These are phyloP conservation scores for Auanema sp. DNA, from an alignment of 2,888 invertebrate genomes.

Conservation along the genomic window DNA sequence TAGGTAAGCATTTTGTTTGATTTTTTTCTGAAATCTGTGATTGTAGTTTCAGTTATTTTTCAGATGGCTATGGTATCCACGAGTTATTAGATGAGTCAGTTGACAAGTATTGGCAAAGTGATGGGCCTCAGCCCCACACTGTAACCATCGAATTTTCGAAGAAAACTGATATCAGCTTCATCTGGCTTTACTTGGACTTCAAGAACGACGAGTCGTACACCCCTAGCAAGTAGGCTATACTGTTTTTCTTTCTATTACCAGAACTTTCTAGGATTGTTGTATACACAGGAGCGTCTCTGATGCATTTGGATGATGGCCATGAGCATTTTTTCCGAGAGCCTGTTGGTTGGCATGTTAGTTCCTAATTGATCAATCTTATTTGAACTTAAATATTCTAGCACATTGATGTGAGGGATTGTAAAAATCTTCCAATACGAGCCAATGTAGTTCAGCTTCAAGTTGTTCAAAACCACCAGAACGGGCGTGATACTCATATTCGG, in stretches of 20 bases:
- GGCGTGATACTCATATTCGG: constrained; percentile 94
- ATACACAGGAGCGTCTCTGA: constrained; percentile 44
- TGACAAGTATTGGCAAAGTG: constrained; percentile 99
- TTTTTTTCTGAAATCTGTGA: not conserved
- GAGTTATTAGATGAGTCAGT: constrained; percentile 90
- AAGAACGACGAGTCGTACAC: constrained; percentile 98
- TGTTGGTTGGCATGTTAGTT: constrained; percentile 84
- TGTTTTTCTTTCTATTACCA: not conserved
- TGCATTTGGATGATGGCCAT: constrained; percentile 47
- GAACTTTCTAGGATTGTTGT: constrained; percentile 39
- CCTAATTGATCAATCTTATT: not conserved
- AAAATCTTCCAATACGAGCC: constrained; percentile 18
- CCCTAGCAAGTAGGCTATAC: constrained; percentile 74
- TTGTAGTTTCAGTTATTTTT: constrained; percentile 5
- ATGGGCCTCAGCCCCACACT: constrained; percentile 94
- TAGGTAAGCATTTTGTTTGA: constrained; percentile 71
- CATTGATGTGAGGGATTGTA: constrained; percentile 48
- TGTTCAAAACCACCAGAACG: constrained; percentile 97
- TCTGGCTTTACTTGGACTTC: constrained; percentile 95
- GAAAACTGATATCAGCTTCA: constrained; percentile 75
- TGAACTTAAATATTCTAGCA: constrained; percentile 21
- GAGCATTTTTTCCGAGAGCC: constrained; percentile 74
- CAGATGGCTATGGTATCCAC: constrained; percentile 90
- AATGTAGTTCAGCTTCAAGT: constrained; percentile 96
- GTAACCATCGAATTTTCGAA: constrained; percentile 81